Base-by-base conservation (phyloP, 2,888 invertebrate genomes). In the Priocnemis perturbator region DNA sequence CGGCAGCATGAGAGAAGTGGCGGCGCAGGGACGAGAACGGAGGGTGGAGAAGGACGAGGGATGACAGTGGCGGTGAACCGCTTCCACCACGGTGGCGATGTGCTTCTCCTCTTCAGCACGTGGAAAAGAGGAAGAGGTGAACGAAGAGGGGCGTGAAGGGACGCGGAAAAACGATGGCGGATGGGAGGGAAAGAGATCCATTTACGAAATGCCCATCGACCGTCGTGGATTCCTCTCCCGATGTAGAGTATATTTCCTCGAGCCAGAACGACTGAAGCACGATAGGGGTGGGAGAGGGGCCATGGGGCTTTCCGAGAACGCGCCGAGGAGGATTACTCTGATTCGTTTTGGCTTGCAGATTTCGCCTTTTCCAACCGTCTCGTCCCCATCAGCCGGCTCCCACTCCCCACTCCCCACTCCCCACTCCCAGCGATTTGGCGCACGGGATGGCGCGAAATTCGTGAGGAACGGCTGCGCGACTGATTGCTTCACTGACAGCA, bases 301-400 rank as follows among this genome's bases (percentile, higher is more conserved):
- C 76, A 68, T 78, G 81, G 79, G 79, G 78, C 82, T 86, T 85
- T 85, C 82, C 83, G 83, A 84, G 84, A 82, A 85, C 82, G 81
- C 81, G 79, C 79, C 71, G 77, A 83, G 82, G 81, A 81, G 85
- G 87, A 88, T 88, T 87, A 87, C 87, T 86, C 80, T 84, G 87
- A 88, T 88, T 87, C 88, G 87, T 87, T 88, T 87, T 86, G 87
- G 87, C 85, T 87, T 87, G 87, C 87, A 87, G 86, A 87, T 88
- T 86, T 85, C 78, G 76, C 83, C 76, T 83, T 83, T 84, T 73
- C 65, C 72, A 59, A 59, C 66, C 69, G 66, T 62, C 63, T 52
- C 76, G 20, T 61, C 59, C 56, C 62, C 66, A 53, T 77, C 69
- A 65, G 64, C 67, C 4, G 50, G 37, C 37, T 37, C 37, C n/a